Percentiles rank a stretch among this genome's conserved stretches.
phyloP scores from a whole-genome alignment of 2,113 vertebrate species.

The Cyanocitta stelleri region DNA sequence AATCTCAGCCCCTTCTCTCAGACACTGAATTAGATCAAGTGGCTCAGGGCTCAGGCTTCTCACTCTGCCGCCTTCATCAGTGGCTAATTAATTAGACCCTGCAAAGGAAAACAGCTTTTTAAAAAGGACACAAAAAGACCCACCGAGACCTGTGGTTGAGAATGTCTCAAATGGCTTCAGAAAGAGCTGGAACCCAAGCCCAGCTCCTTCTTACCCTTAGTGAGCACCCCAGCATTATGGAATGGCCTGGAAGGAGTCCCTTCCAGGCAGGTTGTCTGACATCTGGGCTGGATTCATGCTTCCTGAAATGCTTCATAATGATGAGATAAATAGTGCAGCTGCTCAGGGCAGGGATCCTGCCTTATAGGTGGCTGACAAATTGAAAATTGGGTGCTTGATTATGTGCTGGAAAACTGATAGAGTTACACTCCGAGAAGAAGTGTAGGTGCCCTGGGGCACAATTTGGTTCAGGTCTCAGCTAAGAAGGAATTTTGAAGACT shows the following conservation, averaged over 20 bases:
- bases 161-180: neutral
- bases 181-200: neutral
- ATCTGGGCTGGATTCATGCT: neutral
- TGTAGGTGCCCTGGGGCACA: neutral
- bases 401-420: neutral
- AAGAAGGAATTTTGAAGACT: neutral
- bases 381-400: neutral
- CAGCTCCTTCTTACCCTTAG: neutral
- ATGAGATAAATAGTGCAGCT: neutral
- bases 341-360: neutral
- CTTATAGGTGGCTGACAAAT: neutral
- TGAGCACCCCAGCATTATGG: fast-evolving
- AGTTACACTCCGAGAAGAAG: neutral
- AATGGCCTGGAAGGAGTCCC: neutral
- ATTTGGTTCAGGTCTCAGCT: neutral
- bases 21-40: too few relatives aligned
- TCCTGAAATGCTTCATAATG: neutral
- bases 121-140: neutral
- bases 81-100: neutral
- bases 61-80: neutral
- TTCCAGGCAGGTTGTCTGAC: neutral
- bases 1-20: neutral
- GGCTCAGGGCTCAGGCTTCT: neutral
- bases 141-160: neutral
- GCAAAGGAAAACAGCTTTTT: neutral